Evolutionary conservation across 1,140 invertebrate genomes (phyloP).

Genomic region (Mizuhopecten yessoensis): DNA sequence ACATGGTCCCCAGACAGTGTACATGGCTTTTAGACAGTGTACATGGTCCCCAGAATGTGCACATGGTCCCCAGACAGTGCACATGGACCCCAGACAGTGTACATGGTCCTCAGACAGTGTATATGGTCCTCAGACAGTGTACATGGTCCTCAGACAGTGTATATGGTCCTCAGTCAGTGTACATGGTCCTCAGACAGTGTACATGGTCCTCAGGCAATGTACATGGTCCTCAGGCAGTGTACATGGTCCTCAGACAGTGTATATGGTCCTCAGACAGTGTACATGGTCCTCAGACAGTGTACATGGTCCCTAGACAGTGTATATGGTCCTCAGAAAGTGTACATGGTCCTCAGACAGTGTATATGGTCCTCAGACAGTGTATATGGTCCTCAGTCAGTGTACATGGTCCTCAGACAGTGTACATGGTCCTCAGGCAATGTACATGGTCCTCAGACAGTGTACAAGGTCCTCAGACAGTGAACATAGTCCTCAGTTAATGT

Average conservation of each 20-base stretch:
- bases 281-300: not conserved
- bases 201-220: not conserved
- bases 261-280: not conserved
- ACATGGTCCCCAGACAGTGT: not conserved
- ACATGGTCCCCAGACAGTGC: not conserved
- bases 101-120: not conserved
- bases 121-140: not conserved
- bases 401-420: not conserved
- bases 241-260: too few species aligned
- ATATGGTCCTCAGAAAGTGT: not conserved
- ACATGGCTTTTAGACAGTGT: not conserved
- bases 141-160: too few species aligned
- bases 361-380: not conserved
- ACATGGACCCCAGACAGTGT: not conserved
- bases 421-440: too few species aligned
- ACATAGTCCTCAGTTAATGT: too few species aligned
- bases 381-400: not conserved
- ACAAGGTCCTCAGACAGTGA: not conserved
- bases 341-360: not conserved
- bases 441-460: not conserved
- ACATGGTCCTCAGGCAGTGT: not conserved
- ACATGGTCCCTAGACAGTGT: too few species aligned
- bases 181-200: not conserved
- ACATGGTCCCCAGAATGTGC: not conserved
- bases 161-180: not conserved